Conservation (phyloP, 2,113 vertebrate genomes). For the Terrapene triunguis region DNA sequence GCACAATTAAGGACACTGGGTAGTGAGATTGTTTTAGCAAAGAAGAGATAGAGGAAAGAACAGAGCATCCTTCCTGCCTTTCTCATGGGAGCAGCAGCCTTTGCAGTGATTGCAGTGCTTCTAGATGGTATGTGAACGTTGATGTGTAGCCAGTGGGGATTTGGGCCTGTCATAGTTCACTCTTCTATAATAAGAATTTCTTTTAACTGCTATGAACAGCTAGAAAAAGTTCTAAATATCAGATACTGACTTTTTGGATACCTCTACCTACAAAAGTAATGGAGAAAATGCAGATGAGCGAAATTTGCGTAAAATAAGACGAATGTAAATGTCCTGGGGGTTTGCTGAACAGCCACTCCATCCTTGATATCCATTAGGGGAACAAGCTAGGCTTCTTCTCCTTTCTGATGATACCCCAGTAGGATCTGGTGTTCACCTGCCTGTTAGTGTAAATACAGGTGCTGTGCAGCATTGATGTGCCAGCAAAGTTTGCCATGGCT, state of each 20-base stretch:
- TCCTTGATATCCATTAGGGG: not conserved
- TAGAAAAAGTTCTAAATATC: not conserved
- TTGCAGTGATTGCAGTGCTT: not conserved
- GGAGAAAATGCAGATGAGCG: accelerated
- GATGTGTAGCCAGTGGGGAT: not conserved
- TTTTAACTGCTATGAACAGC: not conserved
- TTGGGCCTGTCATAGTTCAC: not conserved
- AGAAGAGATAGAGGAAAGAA: not conserved
- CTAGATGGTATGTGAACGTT: not conserved
- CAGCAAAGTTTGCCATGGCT: accelerated
- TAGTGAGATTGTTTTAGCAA: not conserved
- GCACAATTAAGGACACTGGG: not conserved
- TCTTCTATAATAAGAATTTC: not conserved
- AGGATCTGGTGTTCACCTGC: conserved; percentile 3
- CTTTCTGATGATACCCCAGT: not conserved
- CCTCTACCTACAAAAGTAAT: not conserved
- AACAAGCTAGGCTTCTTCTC: conserved; percentile 38
- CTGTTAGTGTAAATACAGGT: not conserved
- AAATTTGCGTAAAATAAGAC: not conserved
- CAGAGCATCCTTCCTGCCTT: not conserved
- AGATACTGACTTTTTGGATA: not conserved
- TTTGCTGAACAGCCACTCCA: not conserved
- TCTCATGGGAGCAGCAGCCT: not conserved
- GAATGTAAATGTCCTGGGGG: not conserved
- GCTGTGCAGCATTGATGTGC: not conserved